Base-by-base conservation (phyloP, 2,113 vertebrate species). In the Lanius ludovicianus region DNA sequence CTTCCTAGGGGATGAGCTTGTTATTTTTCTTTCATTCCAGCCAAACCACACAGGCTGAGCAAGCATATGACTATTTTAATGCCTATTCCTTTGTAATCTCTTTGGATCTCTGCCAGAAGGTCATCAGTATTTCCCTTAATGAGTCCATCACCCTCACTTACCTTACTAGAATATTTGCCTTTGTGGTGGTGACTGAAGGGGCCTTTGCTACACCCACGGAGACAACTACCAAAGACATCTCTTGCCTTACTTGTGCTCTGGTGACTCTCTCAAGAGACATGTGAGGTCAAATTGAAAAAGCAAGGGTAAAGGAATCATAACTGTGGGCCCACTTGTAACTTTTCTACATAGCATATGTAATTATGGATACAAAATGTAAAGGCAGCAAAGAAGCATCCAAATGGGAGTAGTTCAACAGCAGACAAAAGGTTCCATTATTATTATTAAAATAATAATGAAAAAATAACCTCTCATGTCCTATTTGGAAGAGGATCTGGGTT, bases 51-150 rank as follows among this genome's bases (percentile, higher is more conserved):
- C 11, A 60, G 67, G 68, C 68, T 93, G 79, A 87, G 62, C 28
- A 96, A 80, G 44, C 41, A 33, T 82, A 67, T 19, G 31, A 11
- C 7, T 77, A 57, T 94, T 96, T 94, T 76, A 94, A 94, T n/a
- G 12, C n/a, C 30, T 27, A 17, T 44, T 93, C 37, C 37, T 44
- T 41, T 63, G 35, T 56, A 91, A 84, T 7, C 7, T 39, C 41
- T 93, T 77, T 76, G 91, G 64, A 39, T 42, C 21, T 69, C 27
- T 8, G 8, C 46, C 68, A 95, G 60, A 87, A 86, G 27, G 49
- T 60, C 71, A 55, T 25, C 37, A 67, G 13, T 81, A 81, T 63
- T 62, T 62, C 25, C 15, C 23, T 84, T 76, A 77, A 17, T 71
- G 75, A 49, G 23, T 13, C 47, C 37, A 30, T 46, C 93, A 69